Evolutionary conservation across 2,797 vertebrate genomes (phyloP), one percentile per base, ranked within the genome.

Genomic region (Limnodromus scolopaceus): DNA sequence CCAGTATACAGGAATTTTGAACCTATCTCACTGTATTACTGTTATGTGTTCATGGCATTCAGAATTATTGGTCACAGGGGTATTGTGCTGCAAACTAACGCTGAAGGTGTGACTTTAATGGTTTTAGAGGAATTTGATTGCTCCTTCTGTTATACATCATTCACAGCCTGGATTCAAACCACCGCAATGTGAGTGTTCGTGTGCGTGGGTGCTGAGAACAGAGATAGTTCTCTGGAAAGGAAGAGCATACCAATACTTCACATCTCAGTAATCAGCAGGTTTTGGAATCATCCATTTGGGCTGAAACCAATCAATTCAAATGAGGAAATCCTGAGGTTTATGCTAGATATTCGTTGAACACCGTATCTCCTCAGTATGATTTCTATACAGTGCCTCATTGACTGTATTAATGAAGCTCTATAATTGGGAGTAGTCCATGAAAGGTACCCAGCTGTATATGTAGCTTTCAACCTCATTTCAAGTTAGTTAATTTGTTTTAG

Each of bases 121-220:
- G 11, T 69, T 92, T 84, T 74, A 89, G 43, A 83, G 46, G 38
- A 43, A 81, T 92, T 85, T 96, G 48, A 77, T 95, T 80, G 53
- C 41, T 96, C 25, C 16, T 83, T 85, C 82, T 88, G 25, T 75
- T 78, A 54, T 72, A 43, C 10, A 46, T 81, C 39, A 71, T 68
- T 78, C 87, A 81, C 41, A 75, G 17, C 10, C 41, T 88, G 80
- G 57, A 72, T 48, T 86, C 72, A 69, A 58, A 46, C 61, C 76
- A 84, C 30, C 0, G 0, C 28, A 22, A 23, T 23, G 7, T 48
- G 32, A 70, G 10, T 32, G 19, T 70, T 83, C 10, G 17, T 10
- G 34, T 65, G 38, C 34, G 39, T 63, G 36, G 16, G n/a, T 10
- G 3, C 25, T 78, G 27, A n/a, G 30, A 68, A 30, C 2, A 2